Percentiles rank a stretch among this genome's conserved stretches.
Conservation (phyloP, 1,140 invertebrate species). For the Grapholita molesta region DNA sequence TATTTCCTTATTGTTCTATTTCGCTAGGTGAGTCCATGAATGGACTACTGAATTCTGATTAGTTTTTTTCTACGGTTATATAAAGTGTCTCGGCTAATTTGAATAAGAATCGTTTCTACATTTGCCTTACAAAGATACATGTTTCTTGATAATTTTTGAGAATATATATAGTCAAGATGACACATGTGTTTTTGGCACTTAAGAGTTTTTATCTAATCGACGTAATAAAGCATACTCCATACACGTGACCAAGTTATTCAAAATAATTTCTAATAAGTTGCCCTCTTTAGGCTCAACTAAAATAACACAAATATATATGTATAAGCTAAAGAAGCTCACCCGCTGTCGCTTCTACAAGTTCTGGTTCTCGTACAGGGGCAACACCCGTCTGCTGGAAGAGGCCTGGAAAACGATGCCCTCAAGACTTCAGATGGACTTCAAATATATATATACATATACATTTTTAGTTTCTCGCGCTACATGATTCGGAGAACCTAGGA, state of each 20-base stretch:
- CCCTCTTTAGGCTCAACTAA: too few species aligned
- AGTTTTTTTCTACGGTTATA: slow-evolving; percentile 40
- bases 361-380: slow-evolving; percentile 46
- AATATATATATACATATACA: too few species aligned
- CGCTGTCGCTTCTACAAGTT: slow-evolving; percentile 45
- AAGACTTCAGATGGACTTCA: slow-evolving; percentile 30
- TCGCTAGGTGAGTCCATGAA: slow-evolving; percentile 52
- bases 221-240: too few species aligned
- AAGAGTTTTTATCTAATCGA: neutral
- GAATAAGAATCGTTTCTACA: neutral
- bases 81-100: neutral
- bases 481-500: too few species aligned
- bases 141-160: neutral
- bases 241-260: too few species aligned
- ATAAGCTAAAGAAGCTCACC: slow-evolving; percentile 45
- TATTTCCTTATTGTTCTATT: slow-evolving; percentile 72
- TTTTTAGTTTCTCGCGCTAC: too few species aligned
- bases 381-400: neutral
- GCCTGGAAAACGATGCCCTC: slow-evolving; percentile 33
- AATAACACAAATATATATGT: too few species aligned
- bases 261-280: too few species aligned
- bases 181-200: neutral
- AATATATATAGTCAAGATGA: neutral
- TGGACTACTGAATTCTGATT: slow-evolving; percentile 64
- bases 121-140: neutral